Evolutionary conservation across 1,140 invertebrate species (phyloP), one percentile per base, ranked within the genome.

Genomic region (Neodiprion fabricii): DNA sequence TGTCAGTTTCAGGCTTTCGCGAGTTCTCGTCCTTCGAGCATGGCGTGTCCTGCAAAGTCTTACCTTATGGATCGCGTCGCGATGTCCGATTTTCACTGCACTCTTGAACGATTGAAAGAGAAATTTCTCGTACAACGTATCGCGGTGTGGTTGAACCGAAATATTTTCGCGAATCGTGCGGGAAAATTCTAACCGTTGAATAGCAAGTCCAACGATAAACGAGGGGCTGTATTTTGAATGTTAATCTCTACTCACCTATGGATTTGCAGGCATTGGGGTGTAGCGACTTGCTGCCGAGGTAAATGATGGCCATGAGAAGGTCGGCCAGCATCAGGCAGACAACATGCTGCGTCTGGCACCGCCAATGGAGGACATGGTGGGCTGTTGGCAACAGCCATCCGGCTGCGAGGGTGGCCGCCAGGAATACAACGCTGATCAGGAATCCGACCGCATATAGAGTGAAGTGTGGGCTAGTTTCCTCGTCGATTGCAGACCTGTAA

Each of bases 331-430:
- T 91, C 72, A 96, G 90, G 82, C 94, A 95, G 69, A 92, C 92
- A 75, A 96, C 93, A 85, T 96, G 94, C 87, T 94, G 92, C 71
- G 94, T 95, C 89, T 96, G 95, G 82, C 94, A 95, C 74, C 94
- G 90, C 94, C 94, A 95, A 85, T 96, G 95, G 74, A 96, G 88
- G 68, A 94, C 93, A 89, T 95, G 94, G 88, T 96, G 94, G 73
- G 93, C 93, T 17, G 93, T 92, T 47, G 94, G 94, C 80, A 96
- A 86, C 77, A 95, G 89, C 81, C 92, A 94, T 9, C 94, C 93
- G 2, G 93, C 92, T 5, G 91, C 92, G 79, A 96, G 85, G 48
- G 95, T 95, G 4, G 94, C 93, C 12, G 92, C 91, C 84, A 95
- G 85, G 86, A 96, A 96, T 70, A 94, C 90, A 3, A 92, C 93